Conservation (phyloP, 1,140 invertebrate species). For the Drosophila sucinea region DNA sequence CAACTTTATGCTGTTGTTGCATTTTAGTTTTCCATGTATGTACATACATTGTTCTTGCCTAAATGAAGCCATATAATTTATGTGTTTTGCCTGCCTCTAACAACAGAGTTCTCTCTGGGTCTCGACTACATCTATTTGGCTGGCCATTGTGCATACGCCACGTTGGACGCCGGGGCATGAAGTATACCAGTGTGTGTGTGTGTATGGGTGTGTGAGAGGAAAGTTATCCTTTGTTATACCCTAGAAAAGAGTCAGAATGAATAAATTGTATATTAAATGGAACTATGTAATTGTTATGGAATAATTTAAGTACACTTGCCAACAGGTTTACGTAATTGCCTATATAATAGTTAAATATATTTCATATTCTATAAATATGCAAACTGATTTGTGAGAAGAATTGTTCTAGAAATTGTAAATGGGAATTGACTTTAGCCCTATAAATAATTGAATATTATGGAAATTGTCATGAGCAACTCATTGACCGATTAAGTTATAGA, state of each 20-base stretch:
- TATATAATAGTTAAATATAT: too few species aligned
- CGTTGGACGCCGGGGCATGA: constrained; percentile 21
- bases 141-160: constrained; percentile 42
- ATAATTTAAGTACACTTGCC: constrained; percentile 3
- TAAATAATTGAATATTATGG: too few species aligned
- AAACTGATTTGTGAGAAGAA: too few species aligned
- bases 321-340: background rate
- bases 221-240: constrained; percentile 11
- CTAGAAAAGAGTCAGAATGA: background rate
- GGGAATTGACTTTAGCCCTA: too few species aligned
- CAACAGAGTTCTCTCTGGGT: background rate
- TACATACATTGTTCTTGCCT: constrained; percentile 47
- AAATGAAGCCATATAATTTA: constrained; percentile 55
- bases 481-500: too few species aligned
- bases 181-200: background rate
- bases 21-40: constrained; percentile 24
- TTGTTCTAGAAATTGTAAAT: too few species aligned
- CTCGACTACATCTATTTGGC: background rate
- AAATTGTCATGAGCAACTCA: too few species aligned
- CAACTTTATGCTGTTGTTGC: constrained; percentile 38
- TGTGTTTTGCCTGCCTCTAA: constrained; percentile 34
- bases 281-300: background rate
- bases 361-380: too few species aligned
- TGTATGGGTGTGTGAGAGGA: constrained; percentile 1
- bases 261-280: background rate